Base-by-base conservation (phyloP, 2,888 invertebrate species). In the Cheilosia urbana region DNA sequence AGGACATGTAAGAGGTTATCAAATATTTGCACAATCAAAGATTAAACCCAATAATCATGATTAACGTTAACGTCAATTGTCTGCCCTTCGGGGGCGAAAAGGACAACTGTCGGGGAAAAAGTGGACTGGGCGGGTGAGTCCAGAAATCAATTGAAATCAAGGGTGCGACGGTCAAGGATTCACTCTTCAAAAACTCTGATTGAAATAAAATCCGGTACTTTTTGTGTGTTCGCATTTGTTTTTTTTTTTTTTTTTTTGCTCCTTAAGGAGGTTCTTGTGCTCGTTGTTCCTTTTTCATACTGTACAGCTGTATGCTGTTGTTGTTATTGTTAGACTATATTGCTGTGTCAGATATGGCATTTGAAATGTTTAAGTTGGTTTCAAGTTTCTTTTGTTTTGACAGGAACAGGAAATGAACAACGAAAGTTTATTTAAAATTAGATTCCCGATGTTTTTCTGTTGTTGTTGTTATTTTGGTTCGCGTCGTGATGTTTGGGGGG, bases 321-420 rank as follows among this genome's bases (percentile, higher is more conserved):
- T 55, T 75, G 37, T 66, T 72, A 40, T 71, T 21, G 21, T 21
- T 13, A 13, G 9, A 15, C 24, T 51, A 51, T 21, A 51, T 21
- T 69, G 19, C 49, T 60, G 24, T 45, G 68, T 73, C 63, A 49
- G 72, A 66, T 72, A 55, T 21, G 77, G 66, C 60, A 77, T 72
- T 77, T 72, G 53, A 68, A 83, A 83, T 79, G 73, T 69, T 75
- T 76, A 76, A 81, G 85, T 81, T 76, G 81, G 81, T 85, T 81
- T 81, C 63, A 63, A 77, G 80, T 81, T 85, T 81, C 85, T 77
- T 81, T 85, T 85, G 85, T 85, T 85, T 85, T 85, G 85, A 81
- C 85, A 85, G 85, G 85, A 85, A 85, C 85, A 71, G 85, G 85
- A 85, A 85, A 85, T 85, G 85, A 85, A 85, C 85, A 81, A 80